phyloP scores from a whole-genome alignment of 2,113 vertebrate species.

The Australoheros scitulus region DNA sequence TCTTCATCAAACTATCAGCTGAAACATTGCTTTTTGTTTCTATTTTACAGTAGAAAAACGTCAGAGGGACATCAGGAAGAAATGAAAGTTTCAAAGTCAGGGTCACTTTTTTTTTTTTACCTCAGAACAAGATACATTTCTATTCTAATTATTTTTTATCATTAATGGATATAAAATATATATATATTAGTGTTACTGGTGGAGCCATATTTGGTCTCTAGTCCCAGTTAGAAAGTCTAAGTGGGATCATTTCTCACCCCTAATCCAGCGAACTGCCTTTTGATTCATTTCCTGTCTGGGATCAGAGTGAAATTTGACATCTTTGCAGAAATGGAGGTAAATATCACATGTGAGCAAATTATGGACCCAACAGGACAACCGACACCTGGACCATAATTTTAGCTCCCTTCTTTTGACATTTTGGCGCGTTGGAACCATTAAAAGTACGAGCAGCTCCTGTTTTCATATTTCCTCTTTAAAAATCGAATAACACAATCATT shows the following conservation, averaged over 20 bases:
- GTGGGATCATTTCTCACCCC: fast-evolving
- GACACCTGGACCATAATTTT: neutral
- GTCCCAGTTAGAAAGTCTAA: neutral
- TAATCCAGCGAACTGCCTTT: neutral
- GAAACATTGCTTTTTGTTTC: neutral
- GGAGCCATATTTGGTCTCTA: neutral
- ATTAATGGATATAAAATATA: neutral
- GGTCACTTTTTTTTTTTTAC: neutral
- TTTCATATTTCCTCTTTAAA: neutral
- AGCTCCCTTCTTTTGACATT: neutral
- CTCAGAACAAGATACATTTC: neutral
- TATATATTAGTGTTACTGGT: too few relatives aligned
- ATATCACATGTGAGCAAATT: neutral
- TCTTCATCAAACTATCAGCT: neutral
- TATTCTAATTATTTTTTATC: neutral
- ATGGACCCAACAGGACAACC: neutral
- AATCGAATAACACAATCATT: neutral
- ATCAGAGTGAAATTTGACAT: neutral
- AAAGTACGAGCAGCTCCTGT: neutral
- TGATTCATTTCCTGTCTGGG: neutral
- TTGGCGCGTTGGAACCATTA: neutral
- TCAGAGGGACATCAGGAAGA: neutral
- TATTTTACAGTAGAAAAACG: neutral
- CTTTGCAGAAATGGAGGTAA: neutral
- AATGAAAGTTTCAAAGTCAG: too few relatives aligned